Percentiles rank a stretch among this genome's conserved stretches.
phyloP scores from a whole-genome alignment of 2,113 vertebrate species.

The Brachirus orientalis region DNA sequence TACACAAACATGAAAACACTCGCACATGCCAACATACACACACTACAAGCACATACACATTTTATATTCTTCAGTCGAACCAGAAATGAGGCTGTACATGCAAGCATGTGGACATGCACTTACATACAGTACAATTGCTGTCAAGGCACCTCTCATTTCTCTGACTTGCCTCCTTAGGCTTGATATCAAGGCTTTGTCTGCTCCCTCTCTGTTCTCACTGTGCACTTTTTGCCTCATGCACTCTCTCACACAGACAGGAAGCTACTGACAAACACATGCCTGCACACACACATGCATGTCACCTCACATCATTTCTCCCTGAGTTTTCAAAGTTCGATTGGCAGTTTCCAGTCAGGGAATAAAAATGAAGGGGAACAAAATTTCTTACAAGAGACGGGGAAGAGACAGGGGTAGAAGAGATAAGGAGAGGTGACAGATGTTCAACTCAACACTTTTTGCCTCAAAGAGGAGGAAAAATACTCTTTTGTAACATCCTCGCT shows the following conservation, averaged over 20 bases:
- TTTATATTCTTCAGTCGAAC: not conserved
- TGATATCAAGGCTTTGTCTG: constrained; percentile 40
- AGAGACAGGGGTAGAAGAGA: constrained; percentile 43
- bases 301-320: constrained; percentile 32
- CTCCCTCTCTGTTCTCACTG: constrained; percentile 1
- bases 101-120: constrained; percentile 10
- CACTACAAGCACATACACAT: too few species aligned
- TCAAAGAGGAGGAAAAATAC: constrained; percentile 43
- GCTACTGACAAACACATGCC: constrained; percentile 10
- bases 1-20: not conserved
- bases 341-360: constrained; percentile 62
- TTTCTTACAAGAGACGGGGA: constrained; percentile 50
- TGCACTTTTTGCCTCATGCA: constrained; percentile 9
- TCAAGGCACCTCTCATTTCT: constrained; percentile 35
- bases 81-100: constrained; percentile 11
- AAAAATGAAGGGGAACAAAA: constrained; percentile 47
- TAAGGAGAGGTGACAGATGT: constrained; percentile 68
- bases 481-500: constrained; percentile 38
- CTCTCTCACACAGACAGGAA: constrained; percentile 11
- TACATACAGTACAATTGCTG: not conserved
- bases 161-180: constrained; percentile 26
- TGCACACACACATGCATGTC: constrained; percentile 8
- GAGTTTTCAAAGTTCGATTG: constrained; percentile 68
- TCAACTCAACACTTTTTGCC: constrained; percentile 51
- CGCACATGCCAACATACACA: too few species aligned